A percentile compares a stretch with the other conserved stretches of the same genome.
Conservation (phyloP, 2,888 invertebrate species). For the Idaea biselata region DNA sequence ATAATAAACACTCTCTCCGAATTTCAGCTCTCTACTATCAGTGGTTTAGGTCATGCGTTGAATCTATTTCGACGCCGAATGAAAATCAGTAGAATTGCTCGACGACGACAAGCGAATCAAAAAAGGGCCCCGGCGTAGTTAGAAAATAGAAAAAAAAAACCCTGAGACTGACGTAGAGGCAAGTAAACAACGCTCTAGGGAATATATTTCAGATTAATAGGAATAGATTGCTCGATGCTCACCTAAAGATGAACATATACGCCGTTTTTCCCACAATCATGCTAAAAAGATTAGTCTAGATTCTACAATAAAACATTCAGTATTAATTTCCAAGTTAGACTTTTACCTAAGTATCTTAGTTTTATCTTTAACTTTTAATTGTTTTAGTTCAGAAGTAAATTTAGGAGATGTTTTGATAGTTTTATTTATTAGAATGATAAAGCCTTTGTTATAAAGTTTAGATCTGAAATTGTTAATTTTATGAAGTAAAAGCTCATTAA, state of each 20-base stretch:
- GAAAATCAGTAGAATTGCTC: too few relatives aligned
- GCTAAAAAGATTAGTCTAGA: conserved; percentile 24
- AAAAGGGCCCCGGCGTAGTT: conserved; percentile 6
- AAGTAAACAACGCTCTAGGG: conserved; percentile 46
- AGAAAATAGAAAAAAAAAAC: conserved; percentile 35
- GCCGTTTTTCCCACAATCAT: conserved; percentile 39
- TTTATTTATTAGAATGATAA: neutral
- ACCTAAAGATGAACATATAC: conserved; percentile 19
- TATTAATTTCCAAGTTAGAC: conserved; percentile 13
- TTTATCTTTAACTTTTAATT: neutral
- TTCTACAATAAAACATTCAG: too few relatives aligned
- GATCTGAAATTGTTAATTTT: neutral
- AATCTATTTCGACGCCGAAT: too few relatives aligned
- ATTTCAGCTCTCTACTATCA: too few relatives aligned
- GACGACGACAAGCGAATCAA: too few relatives aligned
- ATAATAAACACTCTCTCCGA: too few relatives aligned
- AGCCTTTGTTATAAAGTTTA: neutral
- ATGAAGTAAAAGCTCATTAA: neutral
- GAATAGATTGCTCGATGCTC: conserved; percentile 47
- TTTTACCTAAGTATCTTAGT: conserved; percentile 4
- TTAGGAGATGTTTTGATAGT: neutral
- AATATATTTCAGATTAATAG: conserved; percentile 64
- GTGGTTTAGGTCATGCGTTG: too few relatives aligned
- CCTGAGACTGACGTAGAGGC: conserved; percentile 30
- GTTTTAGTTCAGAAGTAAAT: neutral